Conservation (phyloP, 2,113 vertebrate species). For the Callipepla squamata region DNA sequence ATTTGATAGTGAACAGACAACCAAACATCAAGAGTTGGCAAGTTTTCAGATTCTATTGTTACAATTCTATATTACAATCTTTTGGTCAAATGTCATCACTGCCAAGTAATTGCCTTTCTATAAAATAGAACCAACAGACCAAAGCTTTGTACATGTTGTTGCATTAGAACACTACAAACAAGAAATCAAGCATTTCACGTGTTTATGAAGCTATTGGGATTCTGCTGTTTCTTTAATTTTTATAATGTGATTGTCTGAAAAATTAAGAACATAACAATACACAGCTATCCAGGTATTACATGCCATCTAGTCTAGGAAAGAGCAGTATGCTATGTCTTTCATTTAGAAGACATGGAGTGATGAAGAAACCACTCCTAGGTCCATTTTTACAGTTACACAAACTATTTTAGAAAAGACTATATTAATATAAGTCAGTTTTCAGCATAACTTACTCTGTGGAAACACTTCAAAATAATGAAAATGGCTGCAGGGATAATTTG, state of each 20-base stretch:
- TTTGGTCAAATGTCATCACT: neutral
- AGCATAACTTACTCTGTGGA: neutral
- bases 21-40: neutral
- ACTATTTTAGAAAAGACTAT: constrained; percentile 61
- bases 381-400: neutral
- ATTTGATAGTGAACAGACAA: neutral
- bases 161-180: constrained; percentile 3
- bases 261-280: constrained; percentile 43
- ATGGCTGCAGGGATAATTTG: constrained; percentile 13
- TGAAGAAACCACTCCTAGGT: neutral
- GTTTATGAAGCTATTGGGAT: neutral
- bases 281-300: constrained; percentile 23
- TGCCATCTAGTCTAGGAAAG: constrained; percentile 36
- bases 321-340: constrained; percentile 51
- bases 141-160: neutral
- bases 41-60: neutral
- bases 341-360: constrained; percentile 4
- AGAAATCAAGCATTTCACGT: constrained; percentile 31
- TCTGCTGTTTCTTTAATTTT: neutral
- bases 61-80: neutral
- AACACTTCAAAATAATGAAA: constrained; percentile 49
- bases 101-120: neutral
- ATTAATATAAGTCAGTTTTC: constrained; percentile 42
- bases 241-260: constrained; percentile 43
- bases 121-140: neutral